phyloP scores from a whole-genome alignment of 2,888 invertebrate species.

The Leptopilina drosophilae region DNA sequence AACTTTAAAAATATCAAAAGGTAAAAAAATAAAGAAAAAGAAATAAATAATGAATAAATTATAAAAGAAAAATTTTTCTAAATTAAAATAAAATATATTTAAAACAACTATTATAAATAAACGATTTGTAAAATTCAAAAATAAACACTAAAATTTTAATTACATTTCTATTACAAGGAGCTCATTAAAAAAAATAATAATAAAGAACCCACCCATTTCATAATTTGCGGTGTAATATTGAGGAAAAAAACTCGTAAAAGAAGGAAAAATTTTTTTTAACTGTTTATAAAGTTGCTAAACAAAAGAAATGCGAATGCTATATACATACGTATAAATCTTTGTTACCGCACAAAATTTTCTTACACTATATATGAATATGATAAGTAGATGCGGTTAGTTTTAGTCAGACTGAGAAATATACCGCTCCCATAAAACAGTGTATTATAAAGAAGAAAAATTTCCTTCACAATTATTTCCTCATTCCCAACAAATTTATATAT shows the following conservation, averaged over 20 bases:
- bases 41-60: too few species aligned
- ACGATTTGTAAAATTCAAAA: too few species aligned
- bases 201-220: too few species aligned
- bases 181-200: too few species aligned
- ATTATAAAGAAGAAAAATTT: not conserved
- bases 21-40: too few species aligned
- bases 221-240: not conserved
- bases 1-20: too few species aligned
- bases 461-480: not conserved
- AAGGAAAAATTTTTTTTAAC: not conserved
- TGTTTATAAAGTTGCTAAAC: not conserved
- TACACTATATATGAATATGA: not conserved
- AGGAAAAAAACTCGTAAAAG: not conserved
- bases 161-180: too few species aligned
- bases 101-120: too few species aligned
- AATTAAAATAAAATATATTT: too few species aligned
- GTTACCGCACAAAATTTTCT: not conserved
- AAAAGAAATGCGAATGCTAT: not conserved
- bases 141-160: too few species aligned
- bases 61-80: too few species aligned
- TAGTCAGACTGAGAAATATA: not conserved
- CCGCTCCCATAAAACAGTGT: not conserved
- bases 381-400: conserved; percentile 22
- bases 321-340: not conserved
- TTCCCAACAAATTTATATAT: conserved; percentile 1